A percentile compares a stretch with the other conserved stretches of the same genome.
These are phyloP conservation scores for Ia io DNA, from an alignment of 2,113 vertebrate species.

Conservation along the genomic window DNA sequence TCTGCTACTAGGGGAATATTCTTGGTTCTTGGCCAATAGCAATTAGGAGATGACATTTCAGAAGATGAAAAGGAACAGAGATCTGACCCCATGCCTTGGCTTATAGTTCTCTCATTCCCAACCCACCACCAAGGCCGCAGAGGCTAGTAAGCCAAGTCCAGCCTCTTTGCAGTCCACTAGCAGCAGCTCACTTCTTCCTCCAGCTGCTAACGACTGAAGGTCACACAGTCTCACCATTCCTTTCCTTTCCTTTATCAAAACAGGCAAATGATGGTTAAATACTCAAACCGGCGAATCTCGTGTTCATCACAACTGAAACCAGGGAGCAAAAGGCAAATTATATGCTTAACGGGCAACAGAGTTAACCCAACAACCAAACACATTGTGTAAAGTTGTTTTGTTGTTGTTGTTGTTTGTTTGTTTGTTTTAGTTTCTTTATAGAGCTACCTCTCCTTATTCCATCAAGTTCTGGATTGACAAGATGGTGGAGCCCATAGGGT, in stretches of 20 bases:
- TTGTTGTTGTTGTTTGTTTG: not conserved
- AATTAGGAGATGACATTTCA: slow-evolving; percentile 35
- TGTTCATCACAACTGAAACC: not conserved
- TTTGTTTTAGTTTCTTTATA: not conserved
- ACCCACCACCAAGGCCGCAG: not conserved
- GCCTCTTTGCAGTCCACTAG: not conserved
- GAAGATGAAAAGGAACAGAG: not conserved
- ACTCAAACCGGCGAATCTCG: not conserved
- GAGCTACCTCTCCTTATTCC: not conserved
- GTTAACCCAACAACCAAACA: not conserved
- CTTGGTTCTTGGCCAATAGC: not conserved
- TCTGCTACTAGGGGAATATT: not conserved
- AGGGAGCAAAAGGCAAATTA: not conserved
- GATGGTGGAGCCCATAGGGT: not conserved
- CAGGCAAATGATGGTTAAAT: rapidly evolving
- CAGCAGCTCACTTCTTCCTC: not conserved
- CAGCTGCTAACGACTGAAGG: not conserved
- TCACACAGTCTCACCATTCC: rapidly evolving
- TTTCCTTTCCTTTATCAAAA: not conserved
- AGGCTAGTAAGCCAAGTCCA: not conserved
- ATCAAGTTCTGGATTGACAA: not conserved
- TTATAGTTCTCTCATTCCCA: not conserved
- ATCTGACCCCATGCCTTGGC: not conserved
- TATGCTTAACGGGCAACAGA: too few relatives aligned
- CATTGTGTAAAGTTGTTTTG: not conserved